Base-by-base conservation (phyloP, 2,797 vertebrate species). In the Lateolabrax maculatus region DNA sequence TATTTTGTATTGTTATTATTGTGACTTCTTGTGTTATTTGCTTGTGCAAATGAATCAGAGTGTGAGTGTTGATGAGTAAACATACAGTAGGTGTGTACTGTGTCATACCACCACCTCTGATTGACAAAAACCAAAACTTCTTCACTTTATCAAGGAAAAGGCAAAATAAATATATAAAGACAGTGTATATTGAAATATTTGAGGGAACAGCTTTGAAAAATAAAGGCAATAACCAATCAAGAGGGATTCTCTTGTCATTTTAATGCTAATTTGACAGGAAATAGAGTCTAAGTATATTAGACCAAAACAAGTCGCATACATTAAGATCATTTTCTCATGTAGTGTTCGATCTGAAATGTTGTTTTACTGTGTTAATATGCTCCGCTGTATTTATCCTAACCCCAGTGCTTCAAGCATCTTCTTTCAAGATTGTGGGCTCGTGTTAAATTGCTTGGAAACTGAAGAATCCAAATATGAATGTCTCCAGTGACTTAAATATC, bases 61-160 rank as follows among this genome's bases (percentile, higher is more conserved):
- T 9, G 86, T 85, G 86, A 77, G 80, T 84, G 84, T 87, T 75
- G 68, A 75, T 63, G 78, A 80, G 83, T 81, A 69, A 74, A 75
- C 43, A 25, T 68, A 56, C 67, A 49, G 52, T 70, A 43, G 9
- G 63, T 67, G 57, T 73, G 11, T 85, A 84, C 80, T 83, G 55
- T 80, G 72, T 90, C 85, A 89, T 80, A 87, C 89, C 86, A 76
- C 81, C 88, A 87, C 51, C 77, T 92, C 90, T 90, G 79, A 87
- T 82, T 69, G 55, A 89, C 73, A 70, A 73, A 84, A 91, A 92
- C 85, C 88, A 90, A 92, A 90, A 86, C 57, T 53, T 65, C n/a
- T 82, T 79, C 34, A 81, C 66, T 87, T 83, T 83, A 78, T 64
- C 11, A 67, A 60, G 53, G 21, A 63, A 83, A 78, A 77, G 69